Conservation (phyloP, 2,797 vertebrate species). For the Podarcis lilfordi region DNA sequence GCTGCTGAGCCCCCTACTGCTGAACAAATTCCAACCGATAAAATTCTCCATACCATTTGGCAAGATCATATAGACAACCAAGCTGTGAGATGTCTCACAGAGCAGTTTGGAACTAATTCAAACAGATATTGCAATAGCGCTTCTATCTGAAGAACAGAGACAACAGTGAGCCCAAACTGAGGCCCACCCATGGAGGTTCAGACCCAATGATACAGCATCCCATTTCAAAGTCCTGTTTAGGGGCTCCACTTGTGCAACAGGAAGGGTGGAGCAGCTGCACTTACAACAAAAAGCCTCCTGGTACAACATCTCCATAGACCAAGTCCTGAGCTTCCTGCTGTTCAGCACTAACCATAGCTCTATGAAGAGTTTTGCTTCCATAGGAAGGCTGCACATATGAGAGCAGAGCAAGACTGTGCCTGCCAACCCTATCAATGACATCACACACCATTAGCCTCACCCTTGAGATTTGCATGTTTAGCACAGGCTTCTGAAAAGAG, state of each 20-base stretch:
- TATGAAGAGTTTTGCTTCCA: too few species aligned
- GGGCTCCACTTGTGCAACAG: too few species aligned
- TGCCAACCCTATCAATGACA: neutral
- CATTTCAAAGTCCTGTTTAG: too few species aligned
- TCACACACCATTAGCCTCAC: neutral
- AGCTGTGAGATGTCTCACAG: neutral
- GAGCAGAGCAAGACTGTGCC: neutral
- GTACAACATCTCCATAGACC: too few species aligned
- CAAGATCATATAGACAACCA: neutral
- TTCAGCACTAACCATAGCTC: too few species aligned
- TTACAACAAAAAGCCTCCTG: too few species aligned
- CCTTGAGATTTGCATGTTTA: neutral
- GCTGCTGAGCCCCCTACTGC: neutral
- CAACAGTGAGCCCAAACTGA: too few species aligned
- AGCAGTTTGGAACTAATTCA: neutral
- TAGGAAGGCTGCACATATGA: neutral
- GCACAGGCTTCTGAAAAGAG: neutral
- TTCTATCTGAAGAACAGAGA: neutral
- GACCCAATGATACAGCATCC: too few species aligned
- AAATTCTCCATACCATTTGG: neutral
- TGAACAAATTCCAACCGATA: neutral
- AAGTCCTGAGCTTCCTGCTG: too few species aligned
- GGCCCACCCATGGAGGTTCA: too few species aligned
- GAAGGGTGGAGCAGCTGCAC: too few species aligned
- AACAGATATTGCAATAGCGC: neutral